Base-by-base conservation (phyloP, 2,888 invertebrate species). In the Synanthedon tipuliformis region DNA sequence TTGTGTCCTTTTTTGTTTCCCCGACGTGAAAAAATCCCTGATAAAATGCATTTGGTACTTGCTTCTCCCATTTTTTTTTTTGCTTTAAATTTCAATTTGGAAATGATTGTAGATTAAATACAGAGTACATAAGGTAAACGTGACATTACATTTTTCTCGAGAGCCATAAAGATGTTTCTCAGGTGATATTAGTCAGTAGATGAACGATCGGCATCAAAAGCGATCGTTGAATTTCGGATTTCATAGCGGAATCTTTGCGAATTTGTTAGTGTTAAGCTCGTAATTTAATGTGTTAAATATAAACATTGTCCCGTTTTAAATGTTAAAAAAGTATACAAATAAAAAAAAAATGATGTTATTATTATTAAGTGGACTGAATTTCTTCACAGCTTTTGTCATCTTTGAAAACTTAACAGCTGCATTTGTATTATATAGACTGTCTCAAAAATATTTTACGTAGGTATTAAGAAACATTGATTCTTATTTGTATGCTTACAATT, bases 101-200 rank as follows among this genome's bases (percentile, higher is more conserved):
- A 34, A 34, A 34, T 8, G 8, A 34, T 34, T 34, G 7, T 34
- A 8, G 27, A 8, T 34, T 34, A 34, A 10, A 34, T 34, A 34
- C 34, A 34, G 34, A 34, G 3, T 34, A 16, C 1, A 16, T 16
- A 5, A 34, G 34, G 34, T 34, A 34, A 34, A 34, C 10, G 34
- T 34, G 34, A 34, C 34, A 34, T 34, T 10, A 34, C 34, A 34
- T 34, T 34, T 34, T 34, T 34, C 10, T 34, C 34, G 34, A 34
- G 34, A 34, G 34, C 34, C 34, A 34, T 34, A 34, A 34, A 34
- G 10, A 34, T 34, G 34, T 45, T 45, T 45, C 67, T 70, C 68
- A 75, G 77, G 83, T 85, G 84, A 84, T 85, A 82, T 78, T 83
- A 84, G 80, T 72, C 62, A 61, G 68, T 80, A 82, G 78, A 75